Percentiles rank a stretch among this genome's conserved stretches.
phyloP scores from a whole-genome alignment of 2,113 vertebrate genomes.

The Megatriorchis doriae region DNA sequence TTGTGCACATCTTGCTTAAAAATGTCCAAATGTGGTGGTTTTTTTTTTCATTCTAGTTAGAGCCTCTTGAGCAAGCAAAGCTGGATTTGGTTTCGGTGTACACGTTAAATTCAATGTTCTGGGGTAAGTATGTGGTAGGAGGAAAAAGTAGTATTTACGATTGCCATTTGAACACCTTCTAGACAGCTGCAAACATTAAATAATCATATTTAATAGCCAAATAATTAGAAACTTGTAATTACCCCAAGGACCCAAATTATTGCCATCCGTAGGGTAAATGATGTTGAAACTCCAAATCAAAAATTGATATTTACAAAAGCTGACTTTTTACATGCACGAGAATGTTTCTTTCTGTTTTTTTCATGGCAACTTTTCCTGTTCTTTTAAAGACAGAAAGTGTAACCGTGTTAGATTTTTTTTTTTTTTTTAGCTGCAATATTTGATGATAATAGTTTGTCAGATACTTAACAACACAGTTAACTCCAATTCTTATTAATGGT shows the following conservation, averaged over 20 bases:
- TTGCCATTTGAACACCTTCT: neutral
- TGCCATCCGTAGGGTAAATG: neutral
- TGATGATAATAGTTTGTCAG: neutral
- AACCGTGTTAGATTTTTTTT: neutral
- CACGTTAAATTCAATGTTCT: slow-evolving; percentile 94
- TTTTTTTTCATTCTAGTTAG: slow-evolving; percentile 76
- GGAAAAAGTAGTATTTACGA: neutral
- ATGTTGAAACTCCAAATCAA: neutral
- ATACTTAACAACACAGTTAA: neutral
- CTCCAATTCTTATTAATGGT: neutral
- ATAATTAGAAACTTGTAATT: neutral
- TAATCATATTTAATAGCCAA: neutral
- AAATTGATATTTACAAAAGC: neutral
- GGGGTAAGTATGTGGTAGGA: slow-evolving; percentile 83
- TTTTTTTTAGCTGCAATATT: neutral
- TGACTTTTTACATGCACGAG: neutral
- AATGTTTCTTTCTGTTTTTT: neutral
- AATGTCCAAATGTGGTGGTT: neutral
- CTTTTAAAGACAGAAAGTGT: neutral
- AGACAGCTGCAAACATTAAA: neutral
- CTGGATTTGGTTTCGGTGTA: slow-evolving; percentile 94
- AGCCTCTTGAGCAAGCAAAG: slow-evolving; percentile 94
- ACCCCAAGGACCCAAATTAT: neutral
- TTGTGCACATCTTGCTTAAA: neutral
- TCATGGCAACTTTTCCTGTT: neutral